Percentiles rank a stretch among this genome's conserved stretches.
Evolutionary conservation across 2,113 vertebrate genomes (phyloP).

Genomic region (Pogona vitticeps): DNA sequence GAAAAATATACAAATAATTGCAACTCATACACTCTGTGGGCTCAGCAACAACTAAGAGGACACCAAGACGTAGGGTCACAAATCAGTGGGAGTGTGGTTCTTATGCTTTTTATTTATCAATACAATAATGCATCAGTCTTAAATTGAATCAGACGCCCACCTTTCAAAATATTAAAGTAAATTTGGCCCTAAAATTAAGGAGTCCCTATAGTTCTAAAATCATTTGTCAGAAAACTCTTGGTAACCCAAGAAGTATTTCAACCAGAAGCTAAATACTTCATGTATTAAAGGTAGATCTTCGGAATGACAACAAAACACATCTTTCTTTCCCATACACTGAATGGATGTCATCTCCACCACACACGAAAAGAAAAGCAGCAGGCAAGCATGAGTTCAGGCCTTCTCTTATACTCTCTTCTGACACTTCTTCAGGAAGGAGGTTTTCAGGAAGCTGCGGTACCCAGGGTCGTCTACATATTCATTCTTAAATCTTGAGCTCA

Average conservation of each 20-base stretch:
- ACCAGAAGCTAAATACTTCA: conserved; percentile 5
- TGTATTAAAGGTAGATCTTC: conserved; percentile 22
- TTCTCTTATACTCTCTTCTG: conserved; percentile 81
- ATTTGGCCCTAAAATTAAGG: conserved; percentile 21
- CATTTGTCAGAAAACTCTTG: conserved; percentile 16
- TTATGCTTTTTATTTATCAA: neutral
- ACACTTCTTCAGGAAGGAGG: conserved; percentile 82
- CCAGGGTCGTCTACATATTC: conserved; percentile 91
- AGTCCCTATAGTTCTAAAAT: neutral
- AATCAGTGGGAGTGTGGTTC: conserved; percentile 10
- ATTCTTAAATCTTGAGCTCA: conserved; percentile 93
- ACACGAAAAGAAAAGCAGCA: neutral
- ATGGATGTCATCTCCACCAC: neutral
- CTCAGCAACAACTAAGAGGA: neutral
- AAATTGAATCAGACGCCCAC: conserved; percentile 16
- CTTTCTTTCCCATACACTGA: neutral
- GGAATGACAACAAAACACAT: neutral
- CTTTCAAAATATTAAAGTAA: conserved; percentile 31
- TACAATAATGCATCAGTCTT: neutral
- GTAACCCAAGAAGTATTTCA: conserved; percentile 14
- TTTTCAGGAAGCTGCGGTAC: conserved; percentile 84
- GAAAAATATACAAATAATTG: conserved; percentile 56
- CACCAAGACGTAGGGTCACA: conserved; percentile 23
- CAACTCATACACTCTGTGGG: conserved; percentile 6
- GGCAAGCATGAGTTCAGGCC: neutral